Conservation (phyloP, 2,113 vertebrate species). For the Pteronura brasiliensis region DNA sequence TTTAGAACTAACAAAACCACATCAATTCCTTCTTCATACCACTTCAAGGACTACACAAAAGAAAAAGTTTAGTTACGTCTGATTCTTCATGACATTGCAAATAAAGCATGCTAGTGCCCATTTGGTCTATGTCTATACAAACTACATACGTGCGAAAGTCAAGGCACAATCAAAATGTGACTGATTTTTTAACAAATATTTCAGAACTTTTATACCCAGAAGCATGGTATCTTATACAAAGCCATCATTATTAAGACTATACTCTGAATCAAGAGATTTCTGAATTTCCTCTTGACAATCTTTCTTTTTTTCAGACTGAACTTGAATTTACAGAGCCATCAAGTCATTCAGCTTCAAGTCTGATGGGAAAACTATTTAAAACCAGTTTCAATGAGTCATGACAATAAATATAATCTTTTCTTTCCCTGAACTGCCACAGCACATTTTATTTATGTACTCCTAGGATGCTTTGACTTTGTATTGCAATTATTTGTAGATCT, state of each 20-base stretch:
- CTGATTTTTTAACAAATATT: conserved; percentile 27
- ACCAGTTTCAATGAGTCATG: conserved; percentile 20
- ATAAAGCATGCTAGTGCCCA: neutral
- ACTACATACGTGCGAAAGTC: neutral
- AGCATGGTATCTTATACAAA: neutral
- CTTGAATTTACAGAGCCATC: conserved; percentile 45
- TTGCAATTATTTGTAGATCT: conserved; percentile 22
- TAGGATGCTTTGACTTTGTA: neutral
- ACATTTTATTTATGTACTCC: neutral
- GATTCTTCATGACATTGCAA: conserved; percentile 40
- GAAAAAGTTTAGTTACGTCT: conserved; percentile 25
- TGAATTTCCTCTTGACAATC: neutral
- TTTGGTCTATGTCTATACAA: neutral
- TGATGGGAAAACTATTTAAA: conserved; percentile 7
- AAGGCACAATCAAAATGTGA: neutral
- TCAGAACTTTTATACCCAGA: conserved; percentile 14
- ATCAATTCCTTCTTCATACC: conserved; percentile 50
- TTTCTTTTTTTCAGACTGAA: conserved; percentile 38
- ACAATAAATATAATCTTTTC: conserved; percentile 21
- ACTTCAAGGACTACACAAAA: conserved; percentile 59
- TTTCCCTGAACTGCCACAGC: neutral
- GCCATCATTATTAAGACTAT: neutral
- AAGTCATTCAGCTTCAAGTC: neutral
- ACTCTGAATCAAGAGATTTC: neutral
- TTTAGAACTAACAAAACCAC: conserved; percentile 53